A percentile compares a stretch with the other conserved stretches of the same genome.
These are phyloP conservation scores for Phaetusa simplex DNA, from an alignment of 2,113 vertebrate species.

Conservation along the genomic window DNA sequence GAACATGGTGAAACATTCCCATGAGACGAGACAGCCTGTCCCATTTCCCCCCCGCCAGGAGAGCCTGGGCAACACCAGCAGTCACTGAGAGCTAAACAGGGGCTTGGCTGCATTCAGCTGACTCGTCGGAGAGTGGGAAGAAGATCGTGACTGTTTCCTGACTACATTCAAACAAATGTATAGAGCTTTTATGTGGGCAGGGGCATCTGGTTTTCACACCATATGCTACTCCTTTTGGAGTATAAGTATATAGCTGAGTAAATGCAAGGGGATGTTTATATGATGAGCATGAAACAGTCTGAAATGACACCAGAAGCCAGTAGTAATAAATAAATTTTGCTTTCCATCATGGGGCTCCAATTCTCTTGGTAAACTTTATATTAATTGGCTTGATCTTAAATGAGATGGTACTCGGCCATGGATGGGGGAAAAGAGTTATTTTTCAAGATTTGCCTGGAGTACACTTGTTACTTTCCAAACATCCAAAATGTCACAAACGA, in stretches of 20 bases:
- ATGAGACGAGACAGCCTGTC: not conserved
- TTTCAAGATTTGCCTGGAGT: not conserved
- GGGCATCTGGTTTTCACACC: conserved; percentile 57
- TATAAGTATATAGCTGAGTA: conserved; percentile 49
- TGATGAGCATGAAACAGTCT: conserved; percentile 16
- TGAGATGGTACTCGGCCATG: not conserved
- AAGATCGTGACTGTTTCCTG: conserved; percentile 68
- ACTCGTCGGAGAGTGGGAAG: conserved; percentile 56
- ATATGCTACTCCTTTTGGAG: conserved; percentile 55
- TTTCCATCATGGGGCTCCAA: not conserved
- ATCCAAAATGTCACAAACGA: not conserved
- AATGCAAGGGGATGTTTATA: conserved; percentile 48
- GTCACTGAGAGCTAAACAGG: not conserved
- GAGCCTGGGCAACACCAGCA: not conserved
- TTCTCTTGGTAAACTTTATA: not conserved
- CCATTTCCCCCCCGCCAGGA: not conserved
- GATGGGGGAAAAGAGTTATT: not conserved
- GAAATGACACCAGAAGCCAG: conserved; percentile 17
- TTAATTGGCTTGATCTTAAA: not conserved
- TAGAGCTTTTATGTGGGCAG: conserved; percentile 61
- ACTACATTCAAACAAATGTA: conserved; percentile 61
- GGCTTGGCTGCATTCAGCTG: conserved; percentile 21
- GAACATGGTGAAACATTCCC: not conserved
- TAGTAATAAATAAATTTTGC: conserved; percentile 31
- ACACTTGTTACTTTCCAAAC: not conserved